These are phyloP conservation scores for Trinectes maculatus DNA, from an alignment of 2,113 vertebrate genomes.

Conservation along the genomic window DNA sequence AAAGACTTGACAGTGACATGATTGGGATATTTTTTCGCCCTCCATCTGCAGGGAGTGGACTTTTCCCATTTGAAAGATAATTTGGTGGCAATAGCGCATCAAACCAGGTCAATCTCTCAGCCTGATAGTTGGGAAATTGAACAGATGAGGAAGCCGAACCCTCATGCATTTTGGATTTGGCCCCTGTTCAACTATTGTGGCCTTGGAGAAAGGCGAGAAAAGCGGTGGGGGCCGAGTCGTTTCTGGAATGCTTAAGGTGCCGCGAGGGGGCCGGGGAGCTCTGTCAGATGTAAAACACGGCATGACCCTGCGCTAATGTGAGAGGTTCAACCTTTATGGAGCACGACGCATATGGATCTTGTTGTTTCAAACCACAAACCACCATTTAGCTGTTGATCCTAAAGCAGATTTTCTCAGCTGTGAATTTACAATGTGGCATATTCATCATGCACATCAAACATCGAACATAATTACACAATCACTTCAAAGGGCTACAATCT, in stretches of 20 bases:
- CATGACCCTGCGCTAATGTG: slow-evolving; percentile 64
- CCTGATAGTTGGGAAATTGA: slow-evolving; percentile 84
- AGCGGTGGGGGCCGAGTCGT: background rate
- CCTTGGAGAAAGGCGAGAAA: slow-evolving; percentile 40
- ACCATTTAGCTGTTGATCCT: slow-evolving; percentile 77
- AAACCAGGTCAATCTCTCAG: slow-evolving; percentile 80
- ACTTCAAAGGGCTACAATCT: slow-evolving; percentile 76
- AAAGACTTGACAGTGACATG: slow-evolving; percentile 61
- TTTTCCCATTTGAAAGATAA: slow-evolving; percentile 79
- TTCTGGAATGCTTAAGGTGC: slow-evolving; percentile 65
- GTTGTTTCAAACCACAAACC: slow-evolving; percentile 70
- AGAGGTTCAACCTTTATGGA: slow-evolving; percentile 69
- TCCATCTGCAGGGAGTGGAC: slow-evolving; percentile 63
- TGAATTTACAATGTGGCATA: slow-evolving; percentile 75
- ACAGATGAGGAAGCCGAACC: slow-evolving; percentile 80
- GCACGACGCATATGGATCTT: slow-evolving; percentile 73
- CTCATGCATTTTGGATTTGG: slow-evolving; percentile 83
- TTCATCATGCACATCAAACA: slow-evolving; percentile 80
- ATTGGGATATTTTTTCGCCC: slow-evolving; percentile 56
- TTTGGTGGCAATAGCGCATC: slow-evolving; percentile 77
- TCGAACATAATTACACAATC: slow-evolving; percentile 75
- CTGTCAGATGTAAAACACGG: slow-evolving; percentile 74
- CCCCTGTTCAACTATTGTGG: slow-evolving; percentile 63
- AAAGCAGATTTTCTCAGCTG: slow-evolving; percentile 76
- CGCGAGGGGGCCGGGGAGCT: slow-evolving; percentile 55